Conservation (phyloP, 2,888 invertebrate genomes). For the Nomada flava region DNA sequence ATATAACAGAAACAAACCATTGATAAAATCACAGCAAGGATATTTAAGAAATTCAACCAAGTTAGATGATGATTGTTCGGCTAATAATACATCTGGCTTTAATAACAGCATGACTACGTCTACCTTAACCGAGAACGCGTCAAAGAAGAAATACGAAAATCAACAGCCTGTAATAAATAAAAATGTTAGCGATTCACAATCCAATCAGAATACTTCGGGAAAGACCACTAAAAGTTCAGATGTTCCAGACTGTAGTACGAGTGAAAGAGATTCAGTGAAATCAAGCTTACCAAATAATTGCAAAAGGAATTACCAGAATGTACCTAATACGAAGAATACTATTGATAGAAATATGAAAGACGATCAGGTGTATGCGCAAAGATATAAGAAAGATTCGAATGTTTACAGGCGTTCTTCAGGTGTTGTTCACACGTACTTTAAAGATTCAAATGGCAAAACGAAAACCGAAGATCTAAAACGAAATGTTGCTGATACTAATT, state of each 20-base stretch:
- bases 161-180: conserved; percentile 29
- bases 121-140: conserved; percentile 12
- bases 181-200: conserved; percentile 20
- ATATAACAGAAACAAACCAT: conserved; percentile 45
- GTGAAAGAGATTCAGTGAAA: conserved; percentile 21
- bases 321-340: neutral
- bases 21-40: conserved; percentile 39
- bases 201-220: conserved; percentile 6
- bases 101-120: conserved; percentile 16
- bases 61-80: conserved; percentile 31
- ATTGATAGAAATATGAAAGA: conserved; percentile 33
- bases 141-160: conserved; percentile 38
- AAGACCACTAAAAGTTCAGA: conserved; percentile 2
- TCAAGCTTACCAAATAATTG: neutral
- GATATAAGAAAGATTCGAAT: conserved; percentile 47
- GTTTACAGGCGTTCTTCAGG: conserved; percentile 44
- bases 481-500: conserved; percentile 20
- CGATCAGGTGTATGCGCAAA: conserved; percentile 41
- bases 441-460: conserved; percentile 20
- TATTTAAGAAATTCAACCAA: conserved; percentile 30
- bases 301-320: conserved; percentile 35
- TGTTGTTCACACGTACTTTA: conserved; percentile 22
- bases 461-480: conserved; percentile 44
- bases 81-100: conserved; percentile 21
- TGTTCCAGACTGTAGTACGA: conserved; percentile 15